A percentile compares a stretch with the other conserved stretches of the same genome.
Evolutionary conservation across 2,113 vertebrate species (phyloP).

Genomic region (Mobula hypostoma): DNA sequence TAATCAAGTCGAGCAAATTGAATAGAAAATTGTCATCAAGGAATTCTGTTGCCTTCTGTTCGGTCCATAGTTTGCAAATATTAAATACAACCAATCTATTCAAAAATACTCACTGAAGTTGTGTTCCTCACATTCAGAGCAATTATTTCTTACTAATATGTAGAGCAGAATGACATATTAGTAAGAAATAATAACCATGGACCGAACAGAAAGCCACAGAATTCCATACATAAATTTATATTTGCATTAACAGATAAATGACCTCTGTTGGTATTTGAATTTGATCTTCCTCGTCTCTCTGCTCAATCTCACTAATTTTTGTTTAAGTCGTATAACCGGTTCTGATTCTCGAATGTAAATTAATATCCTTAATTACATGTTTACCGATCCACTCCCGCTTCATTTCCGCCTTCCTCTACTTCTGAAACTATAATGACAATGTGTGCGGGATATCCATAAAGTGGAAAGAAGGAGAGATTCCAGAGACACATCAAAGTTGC

Average conservation of each 20-base stretch:
- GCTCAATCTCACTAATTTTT: background rate
- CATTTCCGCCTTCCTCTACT: background rate
- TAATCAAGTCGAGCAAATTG: background rate
- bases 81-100: background rate
- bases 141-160: background rate
- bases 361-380: background rate
- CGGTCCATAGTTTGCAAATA: background rate
- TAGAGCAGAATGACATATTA: too few relatives aligned
- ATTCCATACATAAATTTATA: too few relatives aligned
- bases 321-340: too few relatives aligned
- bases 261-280: too few relatives aligned
- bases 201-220: too few relatives aligned
- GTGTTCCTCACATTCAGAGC: background rate
- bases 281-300: background rate
- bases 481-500: too few relatives aligned
- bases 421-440: background rate
- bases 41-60: background rate
- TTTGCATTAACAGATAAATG: too few relatives aligned
- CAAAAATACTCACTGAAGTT: background rate
- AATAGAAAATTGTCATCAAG: background rate
- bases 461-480: background rate
- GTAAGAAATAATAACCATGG: too few relatives aligned
- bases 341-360: background rate
- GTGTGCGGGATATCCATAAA: background rate
- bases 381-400: background rate